phyloP scores from a whole-genome alignment of 2,113 vertebrate species.

The Gambusia affinis region DNA sequence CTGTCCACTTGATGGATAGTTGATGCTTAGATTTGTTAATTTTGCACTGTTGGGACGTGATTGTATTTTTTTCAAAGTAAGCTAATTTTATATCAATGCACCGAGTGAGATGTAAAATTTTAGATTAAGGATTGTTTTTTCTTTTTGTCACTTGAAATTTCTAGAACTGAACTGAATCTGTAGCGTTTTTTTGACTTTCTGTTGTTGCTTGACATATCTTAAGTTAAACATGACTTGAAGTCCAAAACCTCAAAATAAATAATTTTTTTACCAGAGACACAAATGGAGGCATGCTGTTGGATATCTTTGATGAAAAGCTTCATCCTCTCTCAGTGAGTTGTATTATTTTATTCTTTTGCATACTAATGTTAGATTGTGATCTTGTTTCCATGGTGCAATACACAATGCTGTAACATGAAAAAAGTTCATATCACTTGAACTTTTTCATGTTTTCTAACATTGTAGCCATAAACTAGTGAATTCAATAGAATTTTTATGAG shows the following conservation, averaged over 20 bases:
- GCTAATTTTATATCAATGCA: neutral
- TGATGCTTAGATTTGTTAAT: too few species aligned
- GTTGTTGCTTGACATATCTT: neutral
- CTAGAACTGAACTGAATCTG: neutral
- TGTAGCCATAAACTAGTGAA: neutral
- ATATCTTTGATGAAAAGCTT: slow-evolving; percentile 98
- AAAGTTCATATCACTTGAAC: too few species aligned
- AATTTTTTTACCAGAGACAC: slow-evolving; percentile 81
- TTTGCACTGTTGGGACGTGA: too few species aligned
- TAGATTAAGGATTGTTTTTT: neutral
- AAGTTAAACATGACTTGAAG: neutral
- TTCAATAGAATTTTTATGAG: too few species aligned
- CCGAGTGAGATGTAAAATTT: neutral
- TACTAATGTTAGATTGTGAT: neutral
- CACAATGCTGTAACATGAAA: neutral
- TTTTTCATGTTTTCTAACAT: neutral
- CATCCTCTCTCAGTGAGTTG: slow-evolving; percentile 91
- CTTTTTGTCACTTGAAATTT: neutral
- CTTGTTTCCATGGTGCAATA: neutral
- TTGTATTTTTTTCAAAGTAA: neutral
- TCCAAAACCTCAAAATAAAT: neutral
- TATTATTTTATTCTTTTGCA: neutral
- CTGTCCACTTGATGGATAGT: neutral
- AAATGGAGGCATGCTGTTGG: slow-evolving; percentile 90
- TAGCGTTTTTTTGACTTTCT: neutral